Evolutionary conservation across 2,888 invertebrate genomes (phyloP), one percentile per base, ranked within the genome.

Genomic region (Endotricha flammealis): DNA sequence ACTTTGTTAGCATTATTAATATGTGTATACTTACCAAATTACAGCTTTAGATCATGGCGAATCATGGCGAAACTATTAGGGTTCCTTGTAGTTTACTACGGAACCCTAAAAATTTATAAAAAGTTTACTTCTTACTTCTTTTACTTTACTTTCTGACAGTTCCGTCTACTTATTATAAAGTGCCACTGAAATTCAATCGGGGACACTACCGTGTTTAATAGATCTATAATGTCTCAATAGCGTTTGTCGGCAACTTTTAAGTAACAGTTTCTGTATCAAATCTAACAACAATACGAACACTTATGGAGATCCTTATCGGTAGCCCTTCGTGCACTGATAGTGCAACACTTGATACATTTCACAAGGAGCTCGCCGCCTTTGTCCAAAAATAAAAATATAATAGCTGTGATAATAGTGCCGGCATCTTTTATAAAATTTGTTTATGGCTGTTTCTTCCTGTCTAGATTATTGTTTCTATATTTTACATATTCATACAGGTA

Each of bases 321-420:
- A 48, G 45, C 46, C 44, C 53, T 73, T 70, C 64, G 44, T 41
- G 57, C 47, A 50, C 42, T 52, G 64, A 68, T 66, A 67, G 61
- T 66, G 60, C 64, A 62, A 71, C 68, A 73, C 68, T 68, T 51
- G 73, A 78, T 78, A 70, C 64, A 64, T 72, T 70, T 64, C 57
- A 68, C 59, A 64, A 62, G 53, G 62, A 42, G 44, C 35, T 35
- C 42, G 53, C 63, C 69, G 64, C 47, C 56, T 38, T 68, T 64
- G 61, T 64, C 33, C 38, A 32, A 36, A 29, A 41, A 53, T 42
- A 54, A 42, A 54, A 45, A 50, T 48, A 50, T 53, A n/a, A n/a
- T n/a, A n/a, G n/a, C n/a, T n/a, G n/a, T n/a, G n/a, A n/a, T n/a
- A n/a, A 54, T 57, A 54, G 46, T 47, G 45, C 20, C 38, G 44